Evolutionary conservation across 2,113 vertebrate genomes (phyloP), one percentile per base, ranked within the genome.

Genomic region (Nycticryphes semicollaris): DNA sequence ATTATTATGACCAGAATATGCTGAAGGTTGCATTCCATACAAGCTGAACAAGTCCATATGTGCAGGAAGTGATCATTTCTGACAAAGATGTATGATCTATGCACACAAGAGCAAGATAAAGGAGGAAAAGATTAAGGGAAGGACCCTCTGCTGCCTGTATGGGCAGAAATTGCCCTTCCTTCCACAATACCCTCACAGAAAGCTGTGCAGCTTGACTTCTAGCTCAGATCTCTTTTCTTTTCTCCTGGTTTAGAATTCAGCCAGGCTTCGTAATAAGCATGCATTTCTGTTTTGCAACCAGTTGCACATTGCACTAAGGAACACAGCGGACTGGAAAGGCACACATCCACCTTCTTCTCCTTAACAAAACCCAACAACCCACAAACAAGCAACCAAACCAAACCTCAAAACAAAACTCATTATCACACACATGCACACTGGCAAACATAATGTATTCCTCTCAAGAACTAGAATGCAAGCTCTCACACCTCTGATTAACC

Each of bases 141-240:
- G 57, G 24, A 80, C 35, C 21, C 9, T 54, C 41, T 79, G 48
- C 16, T 15, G 41, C 5, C 37, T 48, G 6, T n/a, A 30, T 18
- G 63, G n/a, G 16, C 23, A 80, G 41, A 85, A 54, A 11, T 27
- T 23, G n/a, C 3, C 14, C 20, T 41, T 75, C 41, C 19, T 79
- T 90, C 30, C 37, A 79, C 14, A 48, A 64, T 9, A 57, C 1
- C 20, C 5, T 31, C 0, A 1, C 3, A 7, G 37, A 87, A 76
- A 84, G 7, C 20, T 60, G 19, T 37, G 11, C 30, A 68, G 17
- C 15, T 48, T 37, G 15, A 94, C 12, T 39, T 75, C 11, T 27
- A 77, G 18, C 19, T 63, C 14, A 43, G 35, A 12, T 23, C 0
- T 39, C 7, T 28, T 39, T 27, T 69, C 23, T 81, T 67, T 56